Base-by-base conservation (phyloP, 2,888 invertebrate species). In the Aspidapion aeneum region DNA sequence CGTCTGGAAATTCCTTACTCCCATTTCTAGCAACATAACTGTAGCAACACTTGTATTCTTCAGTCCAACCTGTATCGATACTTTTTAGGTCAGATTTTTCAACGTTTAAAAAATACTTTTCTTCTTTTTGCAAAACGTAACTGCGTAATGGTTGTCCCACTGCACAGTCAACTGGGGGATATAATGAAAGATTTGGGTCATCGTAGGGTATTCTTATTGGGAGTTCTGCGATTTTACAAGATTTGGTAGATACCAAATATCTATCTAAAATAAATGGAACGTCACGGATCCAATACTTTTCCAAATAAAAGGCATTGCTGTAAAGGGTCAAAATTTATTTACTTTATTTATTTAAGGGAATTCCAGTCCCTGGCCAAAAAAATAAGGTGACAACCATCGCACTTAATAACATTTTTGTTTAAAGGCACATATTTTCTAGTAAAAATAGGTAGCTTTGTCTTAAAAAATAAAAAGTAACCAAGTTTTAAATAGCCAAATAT, bases 161-260 rank as follows among this genome's bases (percentile, higher is more conserved):
- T n/a, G 5, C 7, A n/a, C 52, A 52, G 17, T 52, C 19, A 5
- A 52, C 19, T 5, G 52, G 52, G 61, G 7, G 20, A 18, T 48
- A 12, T n/a, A 52, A n/a, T 57, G 66, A 71, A n/a, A n/a, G n/a
- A 52, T 64, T 63, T 1, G 58, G 55, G 7, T 65, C 57, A 1
- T 67, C 63, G 19, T 72, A 72, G 18, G 66, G 57, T 57, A 67
- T 69, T 48, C 69, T 71, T 1, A 71, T 66, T 9, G 71, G 64
- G 55, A 72, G 66, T 56, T 70, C 62, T 16, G 73, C 72, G 61
- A 75, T 69, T 66, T 67, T 72, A 57, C 75, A 75, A 65, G 71
- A 68, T 17, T 55, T 62, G 35, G 70, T 72, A 55, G 72, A 63
- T 1, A 75, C 67, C 52, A 74, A 21, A 17, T 65, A 66, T 52